Evolutionary conservation across 1,140 invertebrate species (phyloP).

Genomic region (Caenorhabditis briggsae): DNA sequence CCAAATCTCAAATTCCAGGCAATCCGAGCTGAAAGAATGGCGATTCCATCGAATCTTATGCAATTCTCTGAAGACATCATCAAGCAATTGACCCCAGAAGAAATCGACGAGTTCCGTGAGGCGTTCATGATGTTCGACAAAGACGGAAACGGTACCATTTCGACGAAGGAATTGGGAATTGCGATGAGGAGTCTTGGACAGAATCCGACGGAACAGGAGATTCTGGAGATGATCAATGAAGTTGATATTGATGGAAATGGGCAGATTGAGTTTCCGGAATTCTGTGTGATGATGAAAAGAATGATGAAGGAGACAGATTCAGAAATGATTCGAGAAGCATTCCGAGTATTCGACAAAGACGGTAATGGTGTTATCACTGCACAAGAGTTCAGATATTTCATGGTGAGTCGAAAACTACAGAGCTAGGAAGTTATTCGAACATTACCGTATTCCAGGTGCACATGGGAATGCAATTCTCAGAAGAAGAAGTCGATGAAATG

Average conservation of each 20-base stretch:
- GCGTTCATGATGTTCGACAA: slow-evolving; percentile 98
- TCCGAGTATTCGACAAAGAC: slow-evolving; percentile 77
- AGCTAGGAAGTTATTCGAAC: slow-evolving; percentile 81
- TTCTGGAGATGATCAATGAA: slow-evolving; percentile 99
- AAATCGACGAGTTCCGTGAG: slow-evolving; percentile 90
- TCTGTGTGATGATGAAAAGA: slow-evolving; percentile 78
- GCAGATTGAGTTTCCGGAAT: slow-evolving; percentile 82
- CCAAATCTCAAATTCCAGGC: slow-evolving; percentile 38
- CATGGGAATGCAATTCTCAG: slow-evolving; percentile 96
- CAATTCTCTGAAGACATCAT: slow-evolving; percentile 68
- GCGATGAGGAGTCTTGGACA: slow-evolving; percentile 97
- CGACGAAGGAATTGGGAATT: slow-evolving; percentile 97
- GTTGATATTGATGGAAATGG: slow-evolving; percentile 93
- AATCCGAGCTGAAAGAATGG: slow-evolving; percentile 61
- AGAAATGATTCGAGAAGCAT: slow-evolving; percentile 78
- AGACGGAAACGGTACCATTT: slow-evolving; percentile 98
- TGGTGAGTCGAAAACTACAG: slow-evolving; percentile 65
- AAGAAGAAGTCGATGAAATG: slow-evolving; percentile 99
- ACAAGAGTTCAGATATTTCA: slow-evolving; percentile 77
- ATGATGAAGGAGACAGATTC: slow-evolving; percentile 74
- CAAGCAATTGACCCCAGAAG: slow-evolving; percentile 69
- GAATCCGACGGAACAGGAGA: slow-evolving; percentile 95
- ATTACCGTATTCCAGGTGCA: slow-evolving; percentile 98
- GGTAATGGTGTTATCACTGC: slow-evolving; percentile 81
- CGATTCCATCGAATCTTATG: slow-evolving; percentile 63